Evolutionary conservation across 2,113 vertebrate genomes (phyloP).

Genomic region (Bos javanicus): DNA sequence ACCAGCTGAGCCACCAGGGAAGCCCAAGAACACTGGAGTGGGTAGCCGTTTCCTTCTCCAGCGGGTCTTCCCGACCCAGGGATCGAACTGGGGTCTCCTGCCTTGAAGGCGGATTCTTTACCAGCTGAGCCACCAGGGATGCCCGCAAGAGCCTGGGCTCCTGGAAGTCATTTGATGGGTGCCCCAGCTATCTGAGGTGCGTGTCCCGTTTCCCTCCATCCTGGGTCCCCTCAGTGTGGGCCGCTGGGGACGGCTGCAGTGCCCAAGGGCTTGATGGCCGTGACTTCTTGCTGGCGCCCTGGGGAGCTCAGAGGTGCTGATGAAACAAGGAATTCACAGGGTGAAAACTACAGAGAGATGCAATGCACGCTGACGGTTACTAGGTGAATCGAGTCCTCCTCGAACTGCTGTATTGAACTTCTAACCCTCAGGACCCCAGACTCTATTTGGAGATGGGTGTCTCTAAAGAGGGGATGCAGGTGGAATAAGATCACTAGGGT

Average conservation of each 20-base stretch:
- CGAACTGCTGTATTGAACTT: neutral
- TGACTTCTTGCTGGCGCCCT: neutral
- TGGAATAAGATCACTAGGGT: neutral
- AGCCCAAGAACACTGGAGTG: no score
- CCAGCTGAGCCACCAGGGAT: neutral
- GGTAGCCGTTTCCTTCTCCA: no score
- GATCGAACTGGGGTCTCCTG: no score
- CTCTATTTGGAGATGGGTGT: neutral
- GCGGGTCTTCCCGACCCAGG: no score
- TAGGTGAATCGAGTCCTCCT: fast-evolving
- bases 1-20: neutral
- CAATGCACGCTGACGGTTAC: fast-evolving
- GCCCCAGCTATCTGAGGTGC: neutral
- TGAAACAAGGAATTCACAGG: neutral
- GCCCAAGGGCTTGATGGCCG: neutral
- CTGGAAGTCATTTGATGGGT: neutral
- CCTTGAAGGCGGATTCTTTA: no score
- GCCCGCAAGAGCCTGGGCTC: neutral
- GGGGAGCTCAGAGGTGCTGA: neutral
- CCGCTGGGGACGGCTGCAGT: neutral
- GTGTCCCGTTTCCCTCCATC: neutral
- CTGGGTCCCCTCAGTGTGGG: no score
- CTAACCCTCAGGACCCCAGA: neutral
- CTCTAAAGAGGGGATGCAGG: neutral
- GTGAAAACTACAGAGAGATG: fast-evolving